phyloP scores from a whole-genome alignment of 2,888 invertebrate genomes.

The Maniola hyperantus region DNA sequence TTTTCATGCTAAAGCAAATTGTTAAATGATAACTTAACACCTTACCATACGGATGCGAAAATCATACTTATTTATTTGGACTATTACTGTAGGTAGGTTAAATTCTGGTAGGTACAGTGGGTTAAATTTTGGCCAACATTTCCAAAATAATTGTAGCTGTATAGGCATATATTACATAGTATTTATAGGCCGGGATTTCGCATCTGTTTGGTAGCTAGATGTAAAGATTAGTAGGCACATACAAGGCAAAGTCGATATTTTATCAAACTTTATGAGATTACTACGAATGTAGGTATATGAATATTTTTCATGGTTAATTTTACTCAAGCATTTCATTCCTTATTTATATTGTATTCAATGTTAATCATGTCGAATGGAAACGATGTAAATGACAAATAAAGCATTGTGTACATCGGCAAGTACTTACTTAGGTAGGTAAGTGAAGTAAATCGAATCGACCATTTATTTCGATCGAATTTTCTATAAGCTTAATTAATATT shows the following conservation, averaged over 20 bases:
- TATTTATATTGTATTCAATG: constrained; percentile 5
- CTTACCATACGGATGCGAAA: constrained; percentile 4
- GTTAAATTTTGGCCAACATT: too few species aligned
- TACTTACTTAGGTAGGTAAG: neutral
- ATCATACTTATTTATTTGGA: neutral
- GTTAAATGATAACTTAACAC: neutral
- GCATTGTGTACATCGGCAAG: constrained; percentile 16
- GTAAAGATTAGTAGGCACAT: constrained; percentile 21
- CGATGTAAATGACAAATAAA: constrained; percentile 21
- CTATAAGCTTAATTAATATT: constrained; percentile 29
- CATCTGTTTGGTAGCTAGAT: neutral
- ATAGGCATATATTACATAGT: neutral
- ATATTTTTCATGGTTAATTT: constrained; percentile 12
- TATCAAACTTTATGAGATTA: neutral
- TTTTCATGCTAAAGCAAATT: constrained; percentile 17
- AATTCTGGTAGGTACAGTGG: too few species aligned
- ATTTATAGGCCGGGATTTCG: neutral
- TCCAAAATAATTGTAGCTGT: too few species aligned
- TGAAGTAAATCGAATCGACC: constrained; percentile 22
- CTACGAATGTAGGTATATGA: neutral
- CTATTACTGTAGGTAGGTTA: neutral
- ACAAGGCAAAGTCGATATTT: constrained; percentile 31
- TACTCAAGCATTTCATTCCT: neutral
- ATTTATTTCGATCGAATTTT: constrained; percentile 36
- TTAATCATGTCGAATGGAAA: constrained; percentile 4